A percentile compares a stretch with the other conserved stretches of the same genome.
Evolutionary conservation across 2,797 vertebrate species (phyloP).

Genomic region (Centroberyx gerrardi): DNA sequence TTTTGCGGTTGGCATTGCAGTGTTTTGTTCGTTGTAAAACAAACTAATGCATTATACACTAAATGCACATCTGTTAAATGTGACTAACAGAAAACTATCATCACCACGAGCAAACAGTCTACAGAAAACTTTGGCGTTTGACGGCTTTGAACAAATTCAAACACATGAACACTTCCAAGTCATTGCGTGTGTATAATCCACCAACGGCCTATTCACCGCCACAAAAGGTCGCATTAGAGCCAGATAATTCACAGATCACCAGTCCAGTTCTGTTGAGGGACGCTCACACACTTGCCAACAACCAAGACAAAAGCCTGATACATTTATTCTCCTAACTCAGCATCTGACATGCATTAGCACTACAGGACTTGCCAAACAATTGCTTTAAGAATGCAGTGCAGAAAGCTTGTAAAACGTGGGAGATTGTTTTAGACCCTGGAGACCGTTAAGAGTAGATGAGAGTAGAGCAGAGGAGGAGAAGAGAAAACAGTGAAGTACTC

Average conservation of each 20-base stretch:
- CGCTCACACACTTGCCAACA: neutral
- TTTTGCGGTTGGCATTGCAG: no score
- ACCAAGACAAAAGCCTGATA: neutral
- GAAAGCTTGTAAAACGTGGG: neutral
- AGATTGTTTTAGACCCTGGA: neutral
- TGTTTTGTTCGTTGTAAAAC: no score
- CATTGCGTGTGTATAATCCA: neutral
- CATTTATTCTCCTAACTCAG: neutral
- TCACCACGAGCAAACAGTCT: no score
- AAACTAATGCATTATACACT: no score
- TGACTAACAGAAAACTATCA: no score
- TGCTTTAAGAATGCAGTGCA: slow-evolving; percentile 7
- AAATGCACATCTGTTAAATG: no score
- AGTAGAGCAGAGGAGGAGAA: neutral
- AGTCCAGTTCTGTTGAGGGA: neutral
- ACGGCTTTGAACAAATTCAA: neutral
- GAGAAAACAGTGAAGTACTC: neutral
- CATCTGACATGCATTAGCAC: neutral
- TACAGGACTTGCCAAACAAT: slow-evolving; percentile 2
- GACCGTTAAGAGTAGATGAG: neutral
- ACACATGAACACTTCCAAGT: neutral
- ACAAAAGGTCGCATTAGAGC: neutral
- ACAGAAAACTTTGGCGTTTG: no score
- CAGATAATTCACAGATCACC: neutral
- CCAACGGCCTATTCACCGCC: neutral